phyloP scores from a whole-genome alignment of 2,797 vertebrate genomes.

The Oryzias dopingdopingensis region DNA sequence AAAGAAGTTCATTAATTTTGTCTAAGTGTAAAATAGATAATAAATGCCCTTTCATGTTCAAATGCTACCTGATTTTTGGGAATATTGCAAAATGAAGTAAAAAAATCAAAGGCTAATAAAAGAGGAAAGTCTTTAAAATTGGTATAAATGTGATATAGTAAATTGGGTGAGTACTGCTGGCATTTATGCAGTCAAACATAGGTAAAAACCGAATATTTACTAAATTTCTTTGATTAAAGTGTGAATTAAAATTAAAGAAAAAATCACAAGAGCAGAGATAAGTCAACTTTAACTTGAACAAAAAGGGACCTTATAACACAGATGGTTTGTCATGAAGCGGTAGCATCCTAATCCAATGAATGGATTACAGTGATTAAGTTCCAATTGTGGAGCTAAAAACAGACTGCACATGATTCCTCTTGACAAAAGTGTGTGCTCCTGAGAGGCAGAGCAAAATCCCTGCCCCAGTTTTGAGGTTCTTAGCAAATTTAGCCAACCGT shows the following conservation, averaged over 20 bases:
- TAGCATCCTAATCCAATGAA: conserved; percentile 62
- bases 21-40: too few species aligned
- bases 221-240: conserved; percentile 16
- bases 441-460: conserved; percentile 43
- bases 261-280: conserved; percentile 14
- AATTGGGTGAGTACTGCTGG: too few species aligned
- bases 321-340: conserved; percentile 54
- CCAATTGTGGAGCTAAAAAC: conserved; percentile 68
- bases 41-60: too few species aligned
- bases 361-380: conserved; percentile 68
- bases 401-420: conserved; percentile 54
- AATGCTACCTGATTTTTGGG: too few species aligned
- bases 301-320: conserved; percentile 47
- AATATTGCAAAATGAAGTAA: too few species aligned
- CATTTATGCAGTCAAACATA: not conserved
- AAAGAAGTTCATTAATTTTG: too few species aligned
- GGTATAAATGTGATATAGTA: too few species aligned
- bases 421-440: conserved; percentile 60
- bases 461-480: conserved; percentile 50
- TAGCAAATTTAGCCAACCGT: conserved; percentile 48
- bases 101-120: too few species aligned
- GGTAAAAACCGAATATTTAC: conserved; percentile 15
- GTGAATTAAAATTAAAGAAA: conserved; percentile 1
- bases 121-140: too few species aligned
- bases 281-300: conserved; percentile 51